Percentiles rank a stretch among this genome's conserved stretches.
Evolutionary conservation across 2,888 invertebrate genomes (phyloP).

Genomic region (Dasypogon diadema): DNA sequence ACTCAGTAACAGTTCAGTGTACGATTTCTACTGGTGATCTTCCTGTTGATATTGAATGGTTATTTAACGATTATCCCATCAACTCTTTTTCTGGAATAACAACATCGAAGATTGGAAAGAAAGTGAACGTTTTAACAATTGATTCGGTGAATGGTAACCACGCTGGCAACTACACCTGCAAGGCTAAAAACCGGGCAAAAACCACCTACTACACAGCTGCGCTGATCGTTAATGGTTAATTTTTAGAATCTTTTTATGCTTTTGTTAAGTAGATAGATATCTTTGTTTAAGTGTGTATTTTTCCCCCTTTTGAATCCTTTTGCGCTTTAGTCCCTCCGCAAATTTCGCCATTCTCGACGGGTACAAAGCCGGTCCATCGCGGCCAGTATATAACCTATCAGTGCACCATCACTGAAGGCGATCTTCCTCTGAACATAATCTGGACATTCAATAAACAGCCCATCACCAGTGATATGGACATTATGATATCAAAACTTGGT

Average conservation of each 20-base stretch:
- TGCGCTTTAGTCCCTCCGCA: slow-evolving; percentile 65
- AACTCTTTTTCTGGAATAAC: slow-evolving; percentile 71
- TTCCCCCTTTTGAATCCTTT: slow-evolving; percentile 7
- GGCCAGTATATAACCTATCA: slow-evolving; percentile 74
- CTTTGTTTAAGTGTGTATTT: background rate
- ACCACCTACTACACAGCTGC: slow-evolving; percentile 70
- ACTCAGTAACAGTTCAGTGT: slow-evolving; percentile 74
- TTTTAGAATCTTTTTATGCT: slow-evolving; percentile 9
- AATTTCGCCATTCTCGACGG: slow-evolving; percentile 72
- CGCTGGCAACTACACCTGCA: slow-evolving; percentile 73
- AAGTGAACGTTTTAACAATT: slow-evolving; percentile 72
- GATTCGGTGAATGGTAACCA: slow-evolving; percentile 71
- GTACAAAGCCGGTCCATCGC: slow-evolving; percentile 73
- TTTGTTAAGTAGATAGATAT: slow-evolving; percentile 7
- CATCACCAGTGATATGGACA: slow-evolving; percentile 67
- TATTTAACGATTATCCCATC: slow-evolving; percentile 75
- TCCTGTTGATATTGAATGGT: slow-evolving; percentile 76
- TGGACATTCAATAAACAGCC: slow-evolving; percentile 72
- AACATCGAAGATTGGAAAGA: slow-evolving; percentile 70
- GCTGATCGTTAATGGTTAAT: slow-evolving; percentile 71
- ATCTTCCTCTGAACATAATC: slow-evolving; percentile 75
- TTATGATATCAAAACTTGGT: slow-evolving; percentile 72
- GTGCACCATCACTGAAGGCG: slow-evolving; percentile 75
- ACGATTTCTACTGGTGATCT: slow-evolving; percentile 77
- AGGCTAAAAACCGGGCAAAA: slow-evolving; percentile 72